These are phyloP conservation scores for Microplitis manilae DNA, from an alignment of 2,888 invertebrate genomes.

Conservation along the genomic window DNA sequence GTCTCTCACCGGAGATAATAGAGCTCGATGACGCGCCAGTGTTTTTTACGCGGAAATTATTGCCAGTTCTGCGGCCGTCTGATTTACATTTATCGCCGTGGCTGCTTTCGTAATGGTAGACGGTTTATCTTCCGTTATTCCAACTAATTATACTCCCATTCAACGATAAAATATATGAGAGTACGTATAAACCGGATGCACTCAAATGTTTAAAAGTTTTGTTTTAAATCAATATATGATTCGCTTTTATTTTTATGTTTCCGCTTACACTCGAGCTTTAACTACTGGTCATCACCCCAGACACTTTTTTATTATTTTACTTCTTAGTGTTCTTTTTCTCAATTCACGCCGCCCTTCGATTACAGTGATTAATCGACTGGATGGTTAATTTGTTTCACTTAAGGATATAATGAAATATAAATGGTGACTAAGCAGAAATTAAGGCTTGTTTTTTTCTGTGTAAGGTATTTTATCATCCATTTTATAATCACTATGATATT, in stretches of 20 bases:
- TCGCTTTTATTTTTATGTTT: slow-evolving; percentile 21
- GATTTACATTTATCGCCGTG: slow-evolving; percentile 70
- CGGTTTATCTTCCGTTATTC: slow-evolving; percentile 69
- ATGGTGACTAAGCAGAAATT: neutral
- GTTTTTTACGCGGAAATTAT: slow-evolving; percentile 68
- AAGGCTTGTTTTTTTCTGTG: neutral
- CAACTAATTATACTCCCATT: slow-evolving; percentile 69
- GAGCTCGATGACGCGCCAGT: slow-evolving; percentile 65
- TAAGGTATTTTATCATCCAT: neutral
- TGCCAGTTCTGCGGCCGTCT: slow-evolving; percentile 66
- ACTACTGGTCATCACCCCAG: slow-evolving; percentile 29
- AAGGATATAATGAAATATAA: neutral
- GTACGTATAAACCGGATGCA: slow-evolving; percentile 53
- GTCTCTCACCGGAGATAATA: slow-evolving; percentile 59
- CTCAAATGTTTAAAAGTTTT: slow-evolving; percentile 42
- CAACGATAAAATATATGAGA: slow-evolving; percentile 62
- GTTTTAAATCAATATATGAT: slow-evolving; percentile 32
- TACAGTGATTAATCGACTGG: slow-evolving; percentile 42
- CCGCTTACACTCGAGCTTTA: slow-evolving; percentile 5
- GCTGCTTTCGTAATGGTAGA: slow-evolving; percentile 65
- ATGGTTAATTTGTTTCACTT: slow-evolving; percentile 5
- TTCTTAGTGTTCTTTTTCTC: slow-evolving; percentile 24
- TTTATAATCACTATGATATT: neutral
- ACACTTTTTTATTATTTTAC: slow-evolving; percentile 14
- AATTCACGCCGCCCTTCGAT: slow-evolving; percentile 34